phyloP scores from a whole-genome alignment of 2,888 invertebrate genomes.

The Diadromus collaris region DNA sequence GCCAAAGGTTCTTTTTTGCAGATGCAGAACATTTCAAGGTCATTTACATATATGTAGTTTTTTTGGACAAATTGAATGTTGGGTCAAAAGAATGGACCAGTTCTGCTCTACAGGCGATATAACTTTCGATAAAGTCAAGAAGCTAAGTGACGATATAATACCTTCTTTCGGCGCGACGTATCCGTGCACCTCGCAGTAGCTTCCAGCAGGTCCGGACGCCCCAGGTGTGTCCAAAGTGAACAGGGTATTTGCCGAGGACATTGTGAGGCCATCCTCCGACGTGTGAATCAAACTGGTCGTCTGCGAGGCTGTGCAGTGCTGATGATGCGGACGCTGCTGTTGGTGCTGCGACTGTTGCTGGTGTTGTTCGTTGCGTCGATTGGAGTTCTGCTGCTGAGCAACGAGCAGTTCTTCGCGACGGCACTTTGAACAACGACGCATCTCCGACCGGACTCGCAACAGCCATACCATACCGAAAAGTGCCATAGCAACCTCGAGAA shows the following conservation, averaged over 20 bases:
- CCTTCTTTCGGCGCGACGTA: constrained; percentile 83
- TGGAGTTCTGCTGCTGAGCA: constrained; percentile 73
- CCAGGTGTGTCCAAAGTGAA: constrained; percentile 81
- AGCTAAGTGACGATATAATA: constrained; percentile 67
- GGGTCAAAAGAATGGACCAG: not conserved
- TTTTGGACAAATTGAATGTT: not conserved
- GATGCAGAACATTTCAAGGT: too few relatives aligned
- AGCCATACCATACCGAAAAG: constrained; percentile 94
- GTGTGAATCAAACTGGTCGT: constrained; percentile 68
- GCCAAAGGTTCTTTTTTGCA: too few relatives aligned
- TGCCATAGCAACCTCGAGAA: constrained; percentile 86
- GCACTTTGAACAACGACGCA: constrained; percentile 88
- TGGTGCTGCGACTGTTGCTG: constrained; percentile 71
- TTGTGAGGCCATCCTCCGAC: constrained; percentile 74
- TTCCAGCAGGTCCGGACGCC: constrained; percentile 79
- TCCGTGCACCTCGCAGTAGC: constrained; percentile 84
- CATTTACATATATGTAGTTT: too few relatives aligned
- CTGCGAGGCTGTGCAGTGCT: constrained; percentile 67
- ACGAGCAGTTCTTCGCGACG: constrained; percentile 81
- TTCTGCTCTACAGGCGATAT: not conserved
- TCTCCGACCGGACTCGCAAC: constrained; percentile 89
- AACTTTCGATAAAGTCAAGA: not conserved
- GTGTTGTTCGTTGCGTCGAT: constrained; percentile 73
- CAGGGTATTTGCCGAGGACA: constrained; percentile 79
- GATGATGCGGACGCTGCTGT: constrained; percentile 72